phyloP scores from a whole-genome alignment of 2,113 vertebrate species.

The Prunella fulvescens region DNA sequence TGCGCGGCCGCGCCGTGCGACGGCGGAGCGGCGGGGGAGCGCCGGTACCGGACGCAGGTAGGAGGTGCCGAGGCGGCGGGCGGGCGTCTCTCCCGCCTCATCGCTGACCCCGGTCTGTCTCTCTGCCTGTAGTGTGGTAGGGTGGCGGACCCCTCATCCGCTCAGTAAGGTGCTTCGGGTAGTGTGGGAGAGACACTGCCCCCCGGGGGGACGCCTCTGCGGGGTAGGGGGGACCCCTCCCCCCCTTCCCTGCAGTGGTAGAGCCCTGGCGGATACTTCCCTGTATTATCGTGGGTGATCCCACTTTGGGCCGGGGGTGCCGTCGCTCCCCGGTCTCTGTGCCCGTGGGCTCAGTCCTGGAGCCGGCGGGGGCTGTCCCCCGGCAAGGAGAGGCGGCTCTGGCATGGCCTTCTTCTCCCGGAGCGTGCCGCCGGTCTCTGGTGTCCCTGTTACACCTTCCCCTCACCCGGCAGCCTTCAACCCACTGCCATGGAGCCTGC shows the following conservation, averaged over 20 bases:
- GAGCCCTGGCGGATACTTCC: accelerated
- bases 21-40: background rate
- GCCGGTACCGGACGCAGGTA: background rate
- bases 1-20: accelerated
- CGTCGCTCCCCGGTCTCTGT: accelerated
- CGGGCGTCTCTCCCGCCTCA: background rate
- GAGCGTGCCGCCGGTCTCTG: background rate
- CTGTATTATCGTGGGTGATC: background rate
- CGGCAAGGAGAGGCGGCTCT: background rate
- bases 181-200: too few species aligned
- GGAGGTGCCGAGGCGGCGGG: background rate
- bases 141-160: accelerated
- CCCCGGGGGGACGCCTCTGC: accelerated
- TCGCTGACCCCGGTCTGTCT: background rate
- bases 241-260: background rate
- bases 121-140: too few species aligned
- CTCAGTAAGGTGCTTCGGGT: background rate
- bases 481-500: accelerated
- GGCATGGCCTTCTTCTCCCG: accelerated
- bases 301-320: background rate
- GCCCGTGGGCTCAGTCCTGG: accelerated
- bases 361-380: too few species aligned
- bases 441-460: background rate
- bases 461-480: accelerated
- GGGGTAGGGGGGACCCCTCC: accelerated